Conservation (phyloP, 2,888 invertebrate genomes). For the Lithophane ornitopus region DNA sequence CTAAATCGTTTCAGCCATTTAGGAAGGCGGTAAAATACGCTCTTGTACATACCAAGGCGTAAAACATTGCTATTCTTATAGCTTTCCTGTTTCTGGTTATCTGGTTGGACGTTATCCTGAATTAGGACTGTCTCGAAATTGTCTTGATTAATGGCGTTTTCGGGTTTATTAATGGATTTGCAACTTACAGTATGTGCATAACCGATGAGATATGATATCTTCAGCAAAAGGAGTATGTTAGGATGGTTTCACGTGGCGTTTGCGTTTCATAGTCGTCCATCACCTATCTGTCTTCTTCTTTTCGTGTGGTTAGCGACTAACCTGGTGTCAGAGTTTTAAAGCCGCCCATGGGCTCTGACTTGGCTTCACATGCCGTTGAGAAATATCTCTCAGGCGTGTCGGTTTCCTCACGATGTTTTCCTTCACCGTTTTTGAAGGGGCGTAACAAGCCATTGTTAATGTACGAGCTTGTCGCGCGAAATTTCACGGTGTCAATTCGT, state of each 20-base stretch:
- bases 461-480: too few relatives aligned
- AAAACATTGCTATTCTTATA: constrained; percentile 52
- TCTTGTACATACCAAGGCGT: constrained; percentile 44
- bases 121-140: constrained; percentile 24
- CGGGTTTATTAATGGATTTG: constrained; percentile 1
- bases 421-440: too few relatives aligned
- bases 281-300: too few relatives aligned
- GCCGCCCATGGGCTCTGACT: too few relatives aligned
- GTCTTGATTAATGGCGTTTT: constrained; percentile 15
- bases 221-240: not conserved
- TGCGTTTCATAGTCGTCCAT: not conserved
- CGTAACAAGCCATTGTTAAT: not conserved
- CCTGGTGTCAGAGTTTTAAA: too few relatives aligned
- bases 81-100: constrained; percentile 42
- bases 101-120: constrained; percentile 16
- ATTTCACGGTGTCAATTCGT: too few relatives aligned
- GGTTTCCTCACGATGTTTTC: too few relatives aligned
- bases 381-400: too few relatives aligned
- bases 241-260: not conserved
- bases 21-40: constrained; percentile 45
- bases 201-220: not conserved
- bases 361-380: too few relatives aligned
- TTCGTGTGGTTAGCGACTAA: too few relatives aligned
- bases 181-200: not conserved
- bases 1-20: constrained; percentile 55